These are phyloP conservation scores for Daktulosphaira vitifoliae DNA, from an alignment of 1,140 invertebrate genomes.

Conservation along the genomic window DNA sequence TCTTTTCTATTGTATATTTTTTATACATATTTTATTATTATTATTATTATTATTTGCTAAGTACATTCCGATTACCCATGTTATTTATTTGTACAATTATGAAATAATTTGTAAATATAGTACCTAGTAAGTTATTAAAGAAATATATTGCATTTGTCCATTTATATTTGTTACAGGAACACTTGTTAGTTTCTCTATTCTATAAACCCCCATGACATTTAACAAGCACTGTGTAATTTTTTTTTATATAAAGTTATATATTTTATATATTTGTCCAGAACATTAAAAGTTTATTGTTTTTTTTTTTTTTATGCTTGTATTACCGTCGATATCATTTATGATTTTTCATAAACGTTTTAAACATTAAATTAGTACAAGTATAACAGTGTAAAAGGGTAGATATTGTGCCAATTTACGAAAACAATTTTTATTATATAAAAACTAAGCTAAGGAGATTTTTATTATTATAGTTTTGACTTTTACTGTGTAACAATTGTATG, in stretches of 20 bases:
- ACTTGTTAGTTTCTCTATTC: conserved; percentile 22
- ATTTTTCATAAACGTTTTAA: conserved; percentile 14
- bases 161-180: conserved; percentile 23
- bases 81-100: conserved; percentile 31
- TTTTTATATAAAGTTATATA: conserved; percentile 4
- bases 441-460: background rate
- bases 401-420: conserved; percentile 26
- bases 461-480: conserved; percentile 21
- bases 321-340: conserved; percentile 7
- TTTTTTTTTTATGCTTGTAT: conserved; percentile 14
- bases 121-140: conserved; percentile 21
- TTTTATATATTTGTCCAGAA: background rate
- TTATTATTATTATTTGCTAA: conserved; percentile 16
- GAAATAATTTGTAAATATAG: conserved; percentile 11
- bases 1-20: conserved; percentile 1
- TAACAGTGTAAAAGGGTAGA: conserved; percentile 30
- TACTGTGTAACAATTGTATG: background rate
- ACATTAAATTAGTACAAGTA: conserved; percentile 28
- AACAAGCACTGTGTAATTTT: background rate
- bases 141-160: conserved; percentile 20
- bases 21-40: conserved; percentile 6
- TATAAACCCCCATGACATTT: conserved; percentile 14
- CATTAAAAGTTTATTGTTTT: conserved; percentile 16
- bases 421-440: conserved; percentile 15
- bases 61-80: conserved; percentile 29